Evolutionary conservation across 2,888 invertebrate species (phyloP).

Genomic region (Mythimna impura): DNA sequence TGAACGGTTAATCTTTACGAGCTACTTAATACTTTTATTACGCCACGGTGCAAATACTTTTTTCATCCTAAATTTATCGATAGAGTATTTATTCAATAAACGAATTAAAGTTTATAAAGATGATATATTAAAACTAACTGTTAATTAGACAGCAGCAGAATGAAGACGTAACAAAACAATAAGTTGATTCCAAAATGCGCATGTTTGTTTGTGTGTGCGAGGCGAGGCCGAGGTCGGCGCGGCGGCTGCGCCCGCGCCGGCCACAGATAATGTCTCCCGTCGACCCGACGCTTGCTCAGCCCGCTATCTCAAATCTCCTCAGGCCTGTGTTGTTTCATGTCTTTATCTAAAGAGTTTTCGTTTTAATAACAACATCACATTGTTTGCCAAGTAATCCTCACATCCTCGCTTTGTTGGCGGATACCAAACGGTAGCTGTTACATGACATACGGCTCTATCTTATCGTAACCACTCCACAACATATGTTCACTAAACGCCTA

Average conservation of each 20-base stretch:
- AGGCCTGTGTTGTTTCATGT: slow-evolving; percentile 79
- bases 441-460: slow-evolving; percentile 90
- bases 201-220: slow-evolving; percentile 51
- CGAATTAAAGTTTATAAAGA: background rate
- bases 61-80: background rate
- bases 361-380: slow-evolving; percentile 82
- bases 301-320: slow-evolving; percentile 83
- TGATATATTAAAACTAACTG: background rate
- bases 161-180: slow-evolving; percentile 34
- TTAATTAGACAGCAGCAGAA: slow-evolving; percentile 35
- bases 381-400: slow-evolving; percentile 86
- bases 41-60: background rate
- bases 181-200: slow-evolving; percentile 40
- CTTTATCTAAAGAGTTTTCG: slow-evolving; percentile 83
- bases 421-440: slow-evolving; percentile 88
- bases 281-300: slow-evolving; percentile 68
- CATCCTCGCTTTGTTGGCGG: slow-evolving; percentile 82
- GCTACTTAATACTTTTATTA: too few relatives aligned
- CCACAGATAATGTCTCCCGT: slow-evolving; percentile 70
- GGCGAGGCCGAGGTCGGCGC: slow-evolving; percentile 31
- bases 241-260: slow-evolving; percentile 57
- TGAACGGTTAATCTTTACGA: too few relatives aligned
- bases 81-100: too few relatives aligned
- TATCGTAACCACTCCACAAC: slow-evolving; percentile 88
- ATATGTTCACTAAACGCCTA: slow-evolving; percentile 86